Percentiles rank a stretch among this genome's conserved stretches.
Evolutionary conservation across 1,140 invertebrate species (phyloP).

Genomic region (Pseudomyrmex flavicornis): DNA sequence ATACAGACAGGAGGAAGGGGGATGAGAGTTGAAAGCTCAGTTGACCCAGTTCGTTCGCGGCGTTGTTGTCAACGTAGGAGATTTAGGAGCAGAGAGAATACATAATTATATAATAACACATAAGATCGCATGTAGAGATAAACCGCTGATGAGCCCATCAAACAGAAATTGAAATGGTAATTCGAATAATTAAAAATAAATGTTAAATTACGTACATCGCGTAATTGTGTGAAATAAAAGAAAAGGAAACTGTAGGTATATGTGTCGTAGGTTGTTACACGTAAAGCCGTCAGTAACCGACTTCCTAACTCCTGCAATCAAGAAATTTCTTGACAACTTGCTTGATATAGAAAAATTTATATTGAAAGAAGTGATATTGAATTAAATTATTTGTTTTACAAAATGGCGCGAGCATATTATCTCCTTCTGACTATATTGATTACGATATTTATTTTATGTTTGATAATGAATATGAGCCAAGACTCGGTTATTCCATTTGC

Average conservation of each 20-base stretch:
- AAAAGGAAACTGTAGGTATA: no score
- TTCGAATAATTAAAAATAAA: not conserved
- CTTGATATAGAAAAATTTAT: no score
- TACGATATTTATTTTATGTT: slow-evolving; percentile 19
- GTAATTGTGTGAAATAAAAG: no score
- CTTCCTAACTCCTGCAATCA: no score
- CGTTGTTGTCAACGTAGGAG: slow-evolving; percentile 51
- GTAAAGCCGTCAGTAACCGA: no score
- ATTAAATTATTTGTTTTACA: not conserved
- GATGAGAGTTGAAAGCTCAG: slow-evolving; percentile 44
- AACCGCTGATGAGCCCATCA: slow-evolving; percentile 8
- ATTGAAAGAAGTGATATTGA: no score
- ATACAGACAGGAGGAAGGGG: slow-evolving; percentile 40
- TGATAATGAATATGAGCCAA: not conserved
- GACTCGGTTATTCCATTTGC: slow-evolving; percentile 21
- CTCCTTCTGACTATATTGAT: not conserved
- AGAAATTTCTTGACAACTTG: no score
- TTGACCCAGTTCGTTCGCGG: slow-evolving; percentile 56
- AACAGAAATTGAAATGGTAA: slow-evolving; percentile 21
- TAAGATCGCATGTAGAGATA: slow-evolving; percentile 31
- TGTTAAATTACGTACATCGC: no score
- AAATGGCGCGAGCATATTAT: not conserved
- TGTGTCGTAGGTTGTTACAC: no score
- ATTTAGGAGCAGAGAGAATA: slow-evolving; percentile 50
- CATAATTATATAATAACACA: slow-evolving; percentile 57